Percentiles rank a stretch among this genome's conserved stretches.
phyloP scores from a whole-genome alignment of 1,140 invertebrate genomes.

The Pissodes strobi region DNA sequence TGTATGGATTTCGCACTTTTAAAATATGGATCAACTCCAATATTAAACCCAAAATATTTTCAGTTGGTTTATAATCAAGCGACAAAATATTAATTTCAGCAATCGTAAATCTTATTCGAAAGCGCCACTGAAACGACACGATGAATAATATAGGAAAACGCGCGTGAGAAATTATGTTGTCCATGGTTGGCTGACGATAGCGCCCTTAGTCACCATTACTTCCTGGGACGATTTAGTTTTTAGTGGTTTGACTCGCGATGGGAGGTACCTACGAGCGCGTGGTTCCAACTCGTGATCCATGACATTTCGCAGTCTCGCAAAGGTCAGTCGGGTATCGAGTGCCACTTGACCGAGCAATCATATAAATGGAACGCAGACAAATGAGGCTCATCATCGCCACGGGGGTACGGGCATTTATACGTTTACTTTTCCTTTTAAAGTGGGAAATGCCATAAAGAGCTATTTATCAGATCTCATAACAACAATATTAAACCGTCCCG shows the following conservation, averaged over 20 bases:
- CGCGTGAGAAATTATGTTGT: neutral
- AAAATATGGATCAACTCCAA: too few species aligned
- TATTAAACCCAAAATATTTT: too few species aligned
- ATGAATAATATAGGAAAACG: neutral
- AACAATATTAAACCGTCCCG: too few species aligned
- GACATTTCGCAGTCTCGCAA: constrained; percentile 1
- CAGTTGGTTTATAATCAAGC: too few species aligned
- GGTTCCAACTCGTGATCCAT: neutral
- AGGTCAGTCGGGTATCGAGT: constrained; percentile 20
- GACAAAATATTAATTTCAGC: too few species aligned
- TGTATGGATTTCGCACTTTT: too few species aligned
- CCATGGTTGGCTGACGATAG: constrained; percentile 6
- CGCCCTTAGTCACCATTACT: constrained; percentile 1
- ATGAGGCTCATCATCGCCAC: constrained; percentile 21
- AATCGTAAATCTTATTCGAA: too few species aligned
- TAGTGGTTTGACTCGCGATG: neutral
- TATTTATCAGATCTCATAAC: constrained; percentile 1
- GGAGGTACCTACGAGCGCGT: constrained; percentile 10
- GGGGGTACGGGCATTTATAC: neutral
- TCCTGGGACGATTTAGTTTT: constrained; percentile 13
- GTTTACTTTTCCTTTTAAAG: constrained; percentile 22
- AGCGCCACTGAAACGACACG: neutral
- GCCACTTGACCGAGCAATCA: constrained; percentile 27
- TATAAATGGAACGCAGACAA: constrained; percentile 24
- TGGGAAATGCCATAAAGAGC: neutral